A percentile compares a stretch with the other conserved stretches of the same genome.
Conservation (phyloP, 2,888 invertebrate genomes). For the Thyatira batis region DNA sequence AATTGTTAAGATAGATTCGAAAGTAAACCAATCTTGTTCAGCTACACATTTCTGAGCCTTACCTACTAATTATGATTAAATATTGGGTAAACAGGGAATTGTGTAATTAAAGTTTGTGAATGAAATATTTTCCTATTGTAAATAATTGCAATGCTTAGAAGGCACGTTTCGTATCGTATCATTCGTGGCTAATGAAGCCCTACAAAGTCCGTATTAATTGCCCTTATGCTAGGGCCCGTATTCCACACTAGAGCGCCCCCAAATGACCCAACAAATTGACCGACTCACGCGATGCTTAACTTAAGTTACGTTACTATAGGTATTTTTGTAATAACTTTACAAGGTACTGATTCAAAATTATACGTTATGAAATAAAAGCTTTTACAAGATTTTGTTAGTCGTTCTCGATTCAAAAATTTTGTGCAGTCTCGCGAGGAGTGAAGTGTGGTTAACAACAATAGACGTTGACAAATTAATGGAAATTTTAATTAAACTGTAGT, state of each 20-base stretch:
- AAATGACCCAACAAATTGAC: constrained; percentile 78
- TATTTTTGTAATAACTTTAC: constrained; percentile 36
- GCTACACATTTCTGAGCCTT: no score
- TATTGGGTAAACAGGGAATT: no score
- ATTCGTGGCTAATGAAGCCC: constrained; percentile 70
- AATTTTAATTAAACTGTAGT: not conserved
- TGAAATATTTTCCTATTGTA: not conserved
- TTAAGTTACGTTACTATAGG: constrained; percentile 32
- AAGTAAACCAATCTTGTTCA: no score
- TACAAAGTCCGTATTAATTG: constrained; percentile 71
- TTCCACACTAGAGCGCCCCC: constrained; percentile 59
- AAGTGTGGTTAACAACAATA: not conserved
- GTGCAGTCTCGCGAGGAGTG: not conserved
- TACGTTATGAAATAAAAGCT: not conserved
- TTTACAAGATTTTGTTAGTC: not conserved
- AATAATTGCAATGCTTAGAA: constrained; percentile 3
- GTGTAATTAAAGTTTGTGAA: not conserved
- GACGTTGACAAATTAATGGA: not conserved
- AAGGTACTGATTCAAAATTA: not conserved
- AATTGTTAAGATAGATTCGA: no score
- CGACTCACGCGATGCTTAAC: constrained; percentile 70
- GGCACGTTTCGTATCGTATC: constrained; percentile 37
- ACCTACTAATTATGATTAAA: no score
- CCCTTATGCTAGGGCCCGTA: constrained; percentile 64
- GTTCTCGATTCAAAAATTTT: not conserved